Percentiles rank a stretch among this genome's conserved stretches.
phyloP scores from a whole-genome alignment of 2,113 vertebrate genomes.

The Leiothrix lutea region DNA sequence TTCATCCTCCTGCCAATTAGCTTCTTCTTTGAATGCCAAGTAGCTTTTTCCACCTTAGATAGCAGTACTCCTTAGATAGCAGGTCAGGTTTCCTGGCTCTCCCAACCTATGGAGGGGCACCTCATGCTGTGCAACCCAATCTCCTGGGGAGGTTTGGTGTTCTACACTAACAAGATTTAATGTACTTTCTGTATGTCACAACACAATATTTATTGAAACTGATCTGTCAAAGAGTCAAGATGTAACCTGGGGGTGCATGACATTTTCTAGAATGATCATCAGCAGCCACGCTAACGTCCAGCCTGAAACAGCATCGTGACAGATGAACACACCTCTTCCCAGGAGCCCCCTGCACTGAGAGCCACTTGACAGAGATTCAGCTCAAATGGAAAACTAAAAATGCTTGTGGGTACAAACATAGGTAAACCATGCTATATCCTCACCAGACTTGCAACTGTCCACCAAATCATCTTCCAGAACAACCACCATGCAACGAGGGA shows the following conservation, averaged over 20 bases:
- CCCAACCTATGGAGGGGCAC: fast-evolving
- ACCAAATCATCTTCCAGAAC: conserved; percentile 94
- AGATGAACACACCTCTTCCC: not conserved
- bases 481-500: conserved; percentile 92
- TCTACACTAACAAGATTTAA: not conserved
- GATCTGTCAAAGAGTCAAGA: not conserved
- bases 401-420: not conserved
- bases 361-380: not conserved
- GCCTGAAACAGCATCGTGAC: not conserved
- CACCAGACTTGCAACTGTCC: conserved; percentile 95
- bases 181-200: not conserved
- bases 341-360: not conserved
- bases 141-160: not conserved
- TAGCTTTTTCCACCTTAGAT: not conserved
- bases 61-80: not conserved
- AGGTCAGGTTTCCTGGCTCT: not conserved
- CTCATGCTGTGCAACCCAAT: fast-evolving
- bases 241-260: not conserved
- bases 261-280: not conserved
- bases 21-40: not conserved
- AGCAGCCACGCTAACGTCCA: not conserved
- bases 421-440: conserved; percentile 4
- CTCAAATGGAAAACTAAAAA: not conserved
- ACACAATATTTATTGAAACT: not conserved
- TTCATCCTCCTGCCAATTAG: not conserved